Percentiles rank a stretch among this genome's conserved stretches.
Conservation (phyloP, 2,797 vertebrate genomes). For the Fundulus diaphanus region DNA sequence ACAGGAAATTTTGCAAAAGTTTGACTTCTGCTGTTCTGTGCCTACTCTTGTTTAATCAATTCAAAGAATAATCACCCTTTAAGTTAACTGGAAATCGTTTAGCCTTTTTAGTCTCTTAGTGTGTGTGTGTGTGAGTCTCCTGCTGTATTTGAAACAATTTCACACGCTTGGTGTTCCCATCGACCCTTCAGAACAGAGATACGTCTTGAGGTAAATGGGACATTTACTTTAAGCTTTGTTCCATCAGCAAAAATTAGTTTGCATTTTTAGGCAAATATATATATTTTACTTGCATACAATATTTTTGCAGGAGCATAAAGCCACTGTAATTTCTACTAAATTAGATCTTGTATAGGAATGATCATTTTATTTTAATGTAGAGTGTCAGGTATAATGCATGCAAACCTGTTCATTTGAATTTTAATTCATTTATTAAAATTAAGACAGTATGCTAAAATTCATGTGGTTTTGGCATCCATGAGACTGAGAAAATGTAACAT, state of each 20-base stretch:
- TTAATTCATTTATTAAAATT: background rate
- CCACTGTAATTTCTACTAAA: background rate
- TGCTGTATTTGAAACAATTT: background rate
- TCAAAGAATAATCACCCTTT: background rate
- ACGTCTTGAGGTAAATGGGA: background rate
- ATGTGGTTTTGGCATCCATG: background rate
- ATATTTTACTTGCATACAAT: background rate
- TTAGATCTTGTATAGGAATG: background rate
- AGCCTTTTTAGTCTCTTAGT: conserved; percentile 18
- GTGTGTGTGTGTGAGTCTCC: background rate
- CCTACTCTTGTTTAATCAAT: background rate
- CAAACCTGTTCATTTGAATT: background rate
- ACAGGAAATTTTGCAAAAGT: conserved; percentile 61
- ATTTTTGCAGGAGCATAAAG: background rate
- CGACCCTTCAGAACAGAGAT: background rate
- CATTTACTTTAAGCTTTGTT: background rate
- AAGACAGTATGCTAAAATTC: too few species aligned
- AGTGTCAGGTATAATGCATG: background rate
- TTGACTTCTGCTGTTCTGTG: conserved; percentile 24
- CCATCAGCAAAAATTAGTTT: background rate
- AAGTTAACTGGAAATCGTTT: background rate
- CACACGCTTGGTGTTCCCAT: background rate
- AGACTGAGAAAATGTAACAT: background rate
- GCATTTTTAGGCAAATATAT: background rate
- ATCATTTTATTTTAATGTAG: background rate